Evolutionary conservation across 2,888 invertebrate species (phyloP).

Genomic region (Drosophila villosipedis): DNA sequence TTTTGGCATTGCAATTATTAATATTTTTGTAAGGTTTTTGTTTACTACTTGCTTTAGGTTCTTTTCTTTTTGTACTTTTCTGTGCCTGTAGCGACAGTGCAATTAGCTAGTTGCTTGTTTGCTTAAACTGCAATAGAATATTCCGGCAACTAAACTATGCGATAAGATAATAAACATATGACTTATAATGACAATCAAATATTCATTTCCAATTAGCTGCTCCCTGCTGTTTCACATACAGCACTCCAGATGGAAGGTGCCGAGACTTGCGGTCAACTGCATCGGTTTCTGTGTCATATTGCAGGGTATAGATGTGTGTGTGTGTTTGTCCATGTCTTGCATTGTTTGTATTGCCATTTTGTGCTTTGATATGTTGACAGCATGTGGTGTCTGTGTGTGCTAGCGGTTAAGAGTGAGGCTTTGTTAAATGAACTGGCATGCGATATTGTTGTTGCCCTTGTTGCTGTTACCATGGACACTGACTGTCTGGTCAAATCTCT

Average conservation of each 20-base stretch:
- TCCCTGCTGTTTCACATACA: background rate
- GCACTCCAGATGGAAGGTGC: background rate
- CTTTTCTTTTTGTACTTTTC: background rate
- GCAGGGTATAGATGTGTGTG: background rate
- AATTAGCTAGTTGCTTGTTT: background rate
- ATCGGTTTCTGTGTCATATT: background rate
- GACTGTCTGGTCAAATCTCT: constrained; percentile 45
- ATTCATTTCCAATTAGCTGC: background rate
- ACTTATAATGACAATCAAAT: background rate
- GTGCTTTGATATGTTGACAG: constrained; percentile 18
- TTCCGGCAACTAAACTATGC: background rate
- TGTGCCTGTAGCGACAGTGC: background rate
- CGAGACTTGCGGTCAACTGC: constrained; percentile 1
- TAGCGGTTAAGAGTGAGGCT: background rate
- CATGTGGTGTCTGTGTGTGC: background rate
- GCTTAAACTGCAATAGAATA: background rate
- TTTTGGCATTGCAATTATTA: constrained; percentile 3
- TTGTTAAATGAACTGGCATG: constrained; percentile 5
- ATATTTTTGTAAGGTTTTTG: constrained; percentile 7
- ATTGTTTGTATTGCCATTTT: constrained; percentile 29
- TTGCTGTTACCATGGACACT: constrained; percentile 11
- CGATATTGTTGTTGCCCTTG: constrained; percentile 1
- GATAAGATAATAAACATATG: background rate
- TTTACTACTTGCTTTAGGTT: background rate
- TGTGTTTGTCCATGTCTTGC: background rate